Evolutionary conservation across 2,888 invertebrate species (phyloP), one percentile per base, ranked within the genome.

Genomic region (Lasioglossum leucozonium): DNA sequence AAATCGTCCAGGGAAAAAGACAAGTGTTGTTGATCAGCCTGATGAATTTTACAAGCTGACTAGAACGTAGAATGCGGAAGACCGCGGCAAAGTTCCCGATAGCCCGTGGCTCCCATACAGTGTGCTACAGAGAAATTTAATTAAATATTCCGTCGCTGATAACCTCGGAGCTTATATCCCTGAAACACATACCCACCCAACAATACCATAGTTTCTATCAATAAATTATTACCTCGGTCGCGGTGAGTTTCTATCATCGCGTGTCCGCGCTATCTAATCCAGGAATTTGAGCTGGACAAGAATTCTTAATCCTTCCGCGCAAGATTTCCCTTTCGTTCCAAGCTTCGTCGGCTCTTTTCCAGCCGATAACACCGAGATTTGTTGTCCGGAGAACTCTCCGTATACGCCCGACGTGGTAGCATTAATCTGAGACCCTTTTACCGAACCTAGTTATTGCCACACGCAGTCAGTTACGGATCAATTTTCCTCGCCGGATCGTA

Each of bases 391-490:
- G 26, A 26, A 71, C 42, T 71, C 26, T n/a, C 8, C 8, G 47
- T 8, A 22, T 30, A 44, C 42, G 34, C 34, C 42, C 42, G 42
- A 1, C 34, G 40, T 22, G 18, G 8, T 11, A 4, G n/a, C 71
- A 42, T 42, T 42, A 26, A 71, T 71, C 71, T 71, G 4, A 13
- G 26, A 71, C 71, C 71, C 26, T 71, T 42, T 26, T 71, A 71
- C 37, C 71, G 71, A 16, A 37, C 6, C 18, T 42, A 26, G 37
- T 26, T n/a, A 42, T 42, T 71, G 26, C 71, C 42, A 16, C 26
- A 42, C 69, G 62, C 18, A 18, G 42, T 71, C 71, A 40, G 71
- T 26, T 42, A 71, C 71, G 71, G 71, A 42, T 71, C 71, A 26
- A 42, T 71, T 71, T 71, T 42, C 37, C 26, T 71, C 71, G 42